Evolutionary conservation across 2,888 invertebrate species (phyloP).

Genomic region (Deilephila porcellus): DNA sequence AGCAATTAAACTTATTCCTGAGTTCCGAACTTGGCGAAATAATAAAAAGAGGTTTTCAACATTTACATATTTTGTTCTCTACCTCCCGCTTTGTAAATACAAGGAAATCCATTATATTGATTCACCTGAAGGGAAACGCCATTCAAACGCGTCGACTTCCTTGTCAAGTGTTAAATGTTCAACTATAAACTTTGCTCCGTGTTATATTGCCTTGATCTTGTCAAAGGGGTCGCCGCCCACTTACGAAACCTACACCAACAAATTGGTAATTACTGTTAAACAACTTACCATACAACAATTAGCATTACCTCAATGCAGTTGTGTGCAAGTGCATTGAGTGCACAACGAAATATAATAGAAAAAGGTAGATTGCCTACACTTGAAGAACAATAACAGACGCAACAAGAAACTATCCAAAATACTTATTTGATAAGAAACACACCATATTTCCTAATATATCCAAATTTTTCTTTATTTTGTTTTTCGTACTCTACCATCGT

Average conservation of each 20-base stretch:
- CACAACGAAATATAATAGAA: too few relatives aligned
- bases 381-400: too few relatives aligned
- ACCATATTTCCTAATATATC: too few relatives aligned
- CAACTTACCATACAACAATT: constrained; percentile 44
- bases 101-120: not conserved
- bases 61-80: not conserved
- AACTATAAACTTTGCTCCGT: constrained; percentile 33
- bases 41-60: too few relatives aligned
- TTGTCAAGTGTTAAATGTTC: constrained; percentile 5
- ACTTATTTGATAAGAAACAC: too few relatives aligned
- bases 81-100: not conserved
- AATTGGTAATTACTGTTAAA: constrained; percentile 51
- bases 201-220: constrained; percentile 58
- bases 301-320: constrained; percentile 37
- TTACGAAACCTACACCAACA: constrained; percentile 52
- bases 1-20: not conserved
- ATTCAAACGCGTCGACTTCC: not conserved
- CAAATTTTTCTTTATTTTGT: too few relatives aligned
- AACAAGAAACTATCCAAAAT: too few relatives aligned
- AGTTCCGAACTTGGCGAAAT: too few relatives aligned
- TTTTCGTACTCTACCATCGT: too few relatives aligned
- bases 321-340: too few relatives aligned
- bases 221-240: constrained; percentile 51
- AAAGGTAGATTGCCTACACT: too few relatives aligned
- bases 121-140: constrained; percentile 34